Evolutionary conservation across 92 coral and sea anemone species (phyloP), one percentile per base, ranked within the genome.

Genomic region (Siderastrea siderea): DNA sequence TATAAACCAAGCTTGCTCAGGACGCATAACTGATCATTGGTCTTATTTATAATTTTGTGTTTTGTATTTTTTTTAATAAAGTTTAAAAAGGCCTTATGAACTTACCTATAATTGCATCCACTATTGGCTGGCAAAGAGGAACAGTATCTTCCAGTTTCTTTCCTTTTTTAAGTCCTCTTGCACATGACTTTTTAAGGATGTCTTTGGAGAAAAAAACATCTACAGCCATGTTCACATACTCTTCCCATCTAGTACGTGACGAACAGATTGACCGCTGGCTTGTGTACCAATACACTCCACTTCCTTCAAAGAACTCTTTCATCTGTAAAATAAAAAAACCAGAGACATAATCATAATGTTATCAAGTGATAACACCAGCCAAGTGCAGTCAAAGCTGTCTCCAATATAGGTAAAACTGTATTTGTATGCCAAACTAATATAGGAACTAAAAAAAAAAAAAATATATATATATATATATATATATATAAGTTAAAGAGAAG

Each of bases 301-400:
- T 88, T 48, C 87, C 87, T 6, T 81, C 82, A 45, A 81, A 81
- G 87, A 88, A 88, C 60, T 88, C 87, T 82, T 88, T 88, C 88
- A 84, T 84, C 84, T 84, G 85, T 47, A 46, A 71, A 46, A 78
- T 60, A 48, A 47, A 54, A 26, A 26, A 26, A 26, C 38, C 0
- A 26, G 38, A 26, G 38, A 26, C 38, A 26, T 26, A 26, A 26
- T 26, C 38, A 26, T 26, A 26, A 26, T 26, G 38, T 26, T 26
- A 0, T 26, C 38, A 26, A 26, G 38, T 26, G 38, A 26, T 26
- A 26, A 26, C 38, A 26, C 38, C 38, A 26, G 38, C 38, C 38
- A 26, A 26, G 38, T 26, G 38, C 38, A 26, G 38, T 26, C 38
- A 26, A 26, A 26, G 38, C 38, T 26, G 38, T 26, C 38, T 26